These are phyloP conservation scores for Camponotus floridanus DNA, from an alignment of 1,140 invertebrate genomes.

Conservation along the genomic window DNA sequence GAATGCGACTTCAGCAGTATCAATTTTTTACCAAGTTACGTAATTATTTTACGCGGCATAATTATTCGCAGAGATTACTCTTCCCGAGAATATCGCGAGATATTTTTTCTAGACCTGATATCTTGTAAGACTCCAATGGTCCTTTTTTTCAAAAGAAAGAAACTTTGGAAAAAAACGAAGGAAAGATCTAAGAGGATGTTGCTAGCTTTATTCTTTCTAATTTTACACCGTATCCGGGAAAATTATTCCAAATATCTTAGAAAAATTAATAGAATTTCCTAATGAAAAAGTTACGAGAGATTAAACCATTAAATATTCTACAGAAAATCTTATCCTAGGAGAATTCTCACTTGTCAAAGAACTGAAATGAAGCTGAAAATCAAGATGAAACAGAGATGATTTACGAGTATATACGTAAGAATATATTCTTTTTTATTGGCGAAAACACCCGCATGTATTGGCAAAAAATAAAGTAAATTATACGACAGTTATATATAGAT, in stretches of 20 bases:
- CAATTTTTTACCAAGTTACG: not conserved
- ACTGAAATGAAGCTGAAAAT: not conserved
- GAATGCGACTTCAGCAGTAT: not conserved
- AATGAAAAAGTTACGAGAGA: not conserved
- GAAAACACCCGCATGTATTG: not conserved
- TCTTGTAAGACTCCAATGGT: not conserved
- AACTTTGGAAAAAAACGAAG: not conserved
- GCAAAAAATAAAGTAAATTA: not conserved
- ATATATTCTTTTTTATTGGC: not conserved
- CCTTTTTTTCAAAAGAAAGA: not conserved
- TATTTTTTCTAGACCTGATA: not conserved
- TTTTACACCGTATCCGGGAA: not conserved
- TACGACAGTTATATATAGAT: too few relatives aligned
- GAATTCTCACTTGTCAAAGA: not conserved
- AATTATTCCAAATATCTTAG: not conserved
- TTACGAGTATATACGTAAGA: too few relatives aligned
- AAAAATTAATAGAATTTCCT: not conserved
- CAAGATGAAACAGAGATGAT: too few relatives aligned
- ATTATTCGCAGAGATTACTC: not conserved
- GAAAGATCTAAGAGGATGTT: not conserved
- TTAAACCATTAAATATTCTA: not conserved
- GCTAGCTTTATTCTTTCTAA: not conserved
- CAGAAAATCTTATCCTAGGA: too few relatives aligned
- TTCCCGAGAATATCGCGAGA: not conserved
- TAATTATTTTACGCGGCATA: not conserved